Evolutionary conservation across 2,797 vertebrate species (phyloP).

Genomic region (Astyanax mexicanus): DNA sequence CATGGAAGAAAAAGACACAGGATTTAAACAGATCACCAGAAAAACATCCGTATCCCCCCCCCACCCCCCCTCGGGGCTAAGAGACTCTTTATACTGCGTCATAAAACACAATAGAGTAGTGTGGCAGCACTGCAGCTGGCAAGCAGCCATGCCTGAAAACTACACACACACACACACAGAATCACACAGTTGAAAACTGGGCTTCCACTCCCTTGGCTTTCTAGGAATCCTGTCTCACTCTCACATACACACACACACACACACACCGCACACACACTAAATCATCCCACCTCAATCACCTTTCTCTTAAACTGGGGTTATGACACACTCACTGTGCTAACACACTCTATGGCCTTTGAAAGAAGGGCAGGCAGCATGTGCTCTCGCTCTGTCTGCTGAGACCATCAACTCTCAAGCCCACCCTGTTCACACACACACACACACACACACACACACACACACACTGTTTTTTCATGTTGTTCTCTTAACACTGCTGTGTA

Average conservation of each 20-base stretch:
- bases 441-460: background rate
- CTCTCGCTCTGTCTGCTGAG: constrained; percentile 2
- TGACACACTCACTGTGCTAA: constrained; percentile 52
- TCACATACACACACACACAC: background rate
- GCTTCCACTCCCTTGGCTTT: background rate
- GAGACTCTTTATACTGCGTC: constrained; percentile 24
- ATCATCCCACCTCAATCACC: constrained; percentile 52
- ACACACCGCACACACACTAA: constrained; percentile 32
- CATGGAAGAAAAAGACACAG: background rate
- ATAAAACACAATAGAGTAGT: constrained; percentile 44
- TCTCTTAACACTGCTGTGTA: background rate
- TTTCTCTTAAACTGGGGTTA: constrained; percentile 48
- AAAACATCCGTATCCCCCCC: constrained; percentile 23
- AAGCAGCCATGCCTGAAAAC: constrained; percentile 46
- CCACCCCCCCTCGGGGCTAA: constrained; percentile 39
- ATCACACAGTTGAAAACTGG: background rate
- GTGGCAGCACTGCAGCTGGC: constrained; percentile 68
- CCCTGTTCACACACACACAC: background rate
- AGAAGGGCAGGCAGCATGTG: constrained; percentile 31
- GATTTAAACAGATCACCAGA: constrained; percentile 8
- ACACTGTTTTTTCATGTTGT: background rate
- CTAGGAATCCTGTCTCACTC: background rate
- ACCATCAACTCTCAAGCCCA: background rate
- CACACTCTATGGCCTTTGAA: constrained; percentile 42
- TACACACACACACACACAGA: background rate